Evolutionary conservation across 2,888 invertebrate genomes (phyloP).

Genomic region (Drosophila melanosoma): DNA sequence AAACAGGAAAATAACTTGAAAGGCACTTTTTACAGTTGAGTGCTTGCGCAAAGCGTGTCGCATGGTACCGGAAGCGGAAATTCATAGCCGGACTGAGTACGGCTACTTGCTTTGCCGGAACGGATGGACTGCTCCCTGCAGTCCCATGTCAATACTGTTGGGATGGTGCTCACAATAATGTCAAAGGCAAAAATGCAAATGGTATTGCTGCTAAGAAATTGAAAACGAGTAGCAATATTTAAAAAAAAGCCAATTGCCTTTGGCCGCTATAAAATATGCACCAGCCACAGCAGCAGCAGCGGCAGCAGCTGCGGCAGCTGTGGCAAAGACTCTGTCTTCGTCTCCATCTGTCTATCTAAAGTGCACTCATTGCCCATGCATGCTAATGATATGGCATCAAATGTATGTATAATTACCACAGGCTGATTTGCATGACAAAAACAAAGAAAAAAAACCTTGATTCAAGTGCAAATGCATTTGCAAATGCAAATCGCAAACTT

Average conservation of each 20-base stretch:
- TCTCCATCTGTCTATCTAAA: constrained; percentile 21
- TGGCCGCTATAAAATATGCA: constrained; percentile 57
- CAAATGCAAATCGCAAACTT: constrained; percentile 31
- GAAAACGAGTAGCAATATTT: constrained; percentile 70
- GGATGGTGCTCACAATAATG: constrained; percentile 43
- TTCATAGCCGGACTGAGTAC: constrained; percentile 70
- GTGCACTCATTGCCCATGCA: constrained; percentile 63
- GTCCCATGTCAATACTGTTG: constrained; percentile 68
- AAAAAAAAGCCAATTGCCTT: constrained; percentile 54
- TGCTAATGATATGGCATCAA: constrained; percentile 67
- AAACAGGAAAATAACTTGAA: constrained; percentile 74
- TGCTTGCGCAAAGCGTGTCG: constrained; percentile 66
- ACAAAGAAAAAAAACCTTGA: constrained; percentile 7
- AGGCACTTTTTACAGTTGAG: constrained; percentile 78
- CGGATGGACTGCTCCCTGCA: constrained; percentile 34
- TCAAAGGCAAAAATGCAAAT: constrained; percentile 72
- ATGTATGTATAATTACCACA: constrained; percentile 60
- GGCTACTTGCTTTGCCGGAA: constrained; percentile 65
- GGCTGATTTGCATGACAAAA: constrained; percentile 40
- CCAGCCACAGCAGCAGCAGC: constrained; percentile 27
- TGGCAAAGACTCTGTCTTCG: constrained; percentile 10
- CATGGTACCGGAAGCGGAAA: constrained; percentile 76
- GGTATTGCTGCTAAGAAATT: constrained; percentile 64
- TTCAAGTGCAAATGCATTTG: constrained; percentile 28
- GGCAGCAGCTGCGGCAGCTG: constrained; percentile 15